phyloP scores from a whole-genome alignment of 2,888 invertebrate genomes.

The Acronicta psi region DNA sequence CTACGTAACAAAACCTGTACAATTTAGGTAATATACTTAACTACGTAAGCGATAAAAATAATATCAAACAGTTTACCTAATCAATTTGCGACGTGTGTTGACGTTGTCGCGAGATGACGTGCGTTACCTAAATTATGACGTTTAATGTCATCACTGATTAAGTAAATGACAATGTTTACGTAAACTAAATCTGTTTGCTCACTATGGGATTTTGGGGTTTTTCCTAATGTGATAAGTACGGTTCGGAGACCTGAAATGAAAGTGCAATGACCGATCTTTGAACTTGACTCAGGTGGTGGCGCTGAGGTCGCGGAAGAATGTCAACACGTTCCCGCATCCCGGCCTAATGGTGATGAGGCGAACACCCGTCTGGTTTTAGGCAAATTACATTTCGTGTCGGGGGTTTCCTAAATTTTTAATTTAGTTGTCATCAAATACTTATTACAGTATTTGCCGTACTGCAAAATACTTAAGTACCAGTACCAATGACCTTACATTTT shows the following conservation, averaged over 20 bases:
- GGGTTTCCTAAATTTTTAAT: no score
- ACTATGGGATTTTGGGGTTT: not conserved
- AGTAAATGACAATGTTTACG: not conserved
- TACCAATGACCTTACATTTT: conserved; percentile 3
- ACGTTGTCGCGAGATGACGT: conserved; percentile 17
- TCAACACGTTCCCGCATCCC: no score
- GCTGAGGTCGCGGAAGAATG: no score
- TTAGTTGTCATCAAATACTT: no score
- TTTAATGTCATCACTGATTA: conserved; percentile 4
- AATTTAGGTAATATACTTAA: not conserved
- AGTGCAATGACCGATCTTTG: not conserved
- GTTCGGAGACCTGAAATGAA: not conserved
- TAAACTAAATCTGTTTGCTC: not conserved
- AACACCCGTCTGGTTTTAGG: no score
- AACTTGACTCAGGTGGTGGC: not conserved
- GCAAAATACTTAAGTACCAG: no score
- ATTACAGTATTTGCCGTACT: no score
- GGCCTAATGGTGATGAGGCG: no score
- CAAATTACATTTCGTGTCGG: no score
- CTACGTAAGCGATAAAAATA: conserved; percentile 29
- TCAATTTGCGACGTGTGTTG: conserved; percentile 6
- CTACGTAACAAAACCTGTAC: no score
- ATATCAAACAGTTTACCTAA: conserved; percentile 8
- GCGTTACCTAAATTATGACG: conserved; percentile 1
- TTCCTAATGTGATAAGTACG: not conserved